Conservation (phyloP, 2,113 vertebrate genomes). For the Cettia cetti region DNA sequence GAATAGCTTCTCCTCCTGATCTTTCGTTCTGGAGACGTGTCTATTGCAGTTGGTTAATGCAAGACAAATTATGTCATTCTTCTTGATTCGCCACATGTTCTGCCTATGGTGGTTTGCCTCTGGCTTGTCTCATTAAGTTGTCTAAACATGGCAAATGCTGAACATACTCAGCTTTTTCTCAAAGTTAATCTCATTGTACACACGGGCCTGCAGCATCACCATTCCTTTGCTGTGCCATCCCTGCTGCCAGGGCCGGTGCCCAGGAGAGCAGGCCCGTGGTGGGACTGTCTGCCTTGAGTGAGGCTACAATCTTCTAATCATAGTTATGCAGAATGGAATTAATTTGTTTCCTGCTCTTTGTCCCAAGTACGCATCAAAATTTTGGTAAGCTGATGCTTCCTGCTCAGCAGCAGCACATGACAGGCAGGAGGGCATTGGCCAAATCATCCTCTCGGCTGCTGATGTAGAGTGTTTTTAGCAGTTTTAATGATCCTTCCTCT, state of each 20-base stretch:
- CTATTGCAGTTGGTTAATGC: conserved; percentile 41
- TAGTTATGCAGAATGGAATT: neutral
- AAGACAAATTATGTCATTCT: conserved; percentile 65
- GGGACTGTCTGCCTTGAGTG: neutral
- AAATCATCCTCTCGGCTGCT: neutral
- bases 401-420: accelerated
- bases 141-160: conserved; percentile 49
- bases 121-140: conserved; percentile 61
- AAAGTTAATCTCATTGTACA: neutral
- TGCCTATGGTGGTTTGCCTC: conserved; percentile 55
- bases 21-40: neutral
- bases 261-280: neutral
- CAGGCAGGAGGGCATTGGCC: neutral
- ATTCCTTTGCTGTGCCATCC: neutral
- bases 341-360: neutral
- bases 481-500: neutral
- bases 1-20: conserved; percentile 41
- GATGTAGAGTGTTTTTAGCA: neutral
- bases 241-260: neutral
- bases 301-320: neutral
- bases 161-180: neutral
- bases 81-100: conserved; percentile 39
- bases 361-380: neutral
- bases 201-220: neutral
- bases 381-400: neutral